Conservation (phyloP, 2,113 vertebrate species). For the Oplegnathus fasciatus region DNA sequence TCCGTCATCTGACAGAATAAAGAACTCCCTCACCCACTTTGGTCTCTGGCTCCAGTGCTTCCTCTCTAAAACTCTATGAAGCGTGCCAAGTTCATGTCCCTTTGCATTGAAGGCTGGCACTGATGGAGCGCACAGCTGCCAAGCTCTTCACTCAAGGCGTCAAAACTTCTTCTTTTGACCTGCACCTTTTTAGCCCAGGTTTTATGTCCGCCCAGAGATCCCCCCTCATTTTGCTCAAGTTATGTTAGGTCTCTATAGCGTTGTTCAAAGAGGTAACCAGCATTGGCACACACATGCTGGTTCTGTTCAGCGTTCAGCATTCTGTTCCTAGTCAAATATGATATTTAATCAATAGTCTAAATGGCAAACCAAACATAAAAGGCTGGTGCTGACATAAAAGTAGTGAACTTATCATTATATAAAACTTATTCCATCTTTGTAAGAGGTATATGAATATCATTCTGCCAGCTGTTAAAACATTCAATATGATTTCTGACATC, state of each 20-base stretch:
- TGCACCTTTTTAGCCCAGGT: conserved; percentile 21
- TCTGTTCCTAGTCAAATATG: not conserved
- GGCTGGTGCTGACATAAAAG: not conserved
- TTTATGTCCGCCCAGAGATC: conserved; percentile 31
- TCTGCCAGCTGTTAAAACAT: not conserved
- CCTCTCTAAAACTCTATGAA: conserved; percentile 31
- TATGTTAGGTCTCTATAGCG: not conserved
- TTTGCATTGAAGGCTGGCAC: conserved; percentile 38
- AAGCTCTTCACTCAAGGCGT: conserved; percentile 44
- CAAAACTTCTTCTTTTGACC: conserved; percentile 41
- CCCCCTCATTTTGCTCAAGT: conserved; percentile 30
- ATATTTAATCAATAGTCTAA: conserved; percentile 8
- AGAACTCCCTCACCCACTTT: conserved; percentile 6
- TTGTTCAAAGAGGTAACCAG: conserved; percentile 18
- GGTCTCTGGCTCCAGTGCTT: conserved; percentile 25
- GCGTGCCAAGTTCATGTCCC: conserved; percentile 49
- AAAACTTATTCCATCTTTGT: not conserved
- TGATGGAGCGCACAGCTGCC: conserved; percentile 39
- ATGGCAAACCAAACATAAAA: conserved; percentile 3
- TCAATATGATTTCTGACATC: not conserved
- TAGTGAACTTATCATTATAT: not conserved
- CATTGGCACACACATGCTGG: not conserved
- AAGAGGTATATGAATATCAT: not conserved
- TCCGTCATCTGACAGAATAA: conserved; percentile 21
- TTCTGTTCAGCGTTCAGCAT: no score